These are phyloP conservation scores for Raphicerus campestris DNA, from an alignment of 2,113 vertebrate species.

Conservation along the genomic window DNA sequence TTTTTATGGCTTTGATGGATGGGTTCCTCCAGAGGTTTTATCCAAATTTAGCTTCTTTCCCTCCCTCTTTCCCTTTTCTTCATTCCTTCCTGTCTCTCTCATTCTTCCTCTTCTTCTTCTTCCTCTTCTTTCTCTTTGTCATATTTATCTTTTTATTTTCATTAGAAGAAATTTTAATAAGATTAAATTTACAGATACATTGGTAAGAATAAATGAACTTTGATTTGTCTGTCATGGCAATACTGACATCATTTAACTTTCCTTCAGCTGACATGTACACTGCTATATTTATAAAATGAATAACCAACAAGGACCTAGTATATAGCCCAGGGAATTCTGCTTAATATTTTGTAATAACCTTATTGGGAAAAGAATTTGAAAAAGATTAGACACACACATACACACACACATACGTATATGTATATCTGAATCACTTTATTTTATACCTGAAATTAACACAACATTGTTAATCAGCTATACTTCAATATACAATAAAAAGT, in stretches of 20 bases:
- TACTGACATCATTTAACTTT: neutral
- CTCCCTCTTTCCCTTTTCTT: neutral
- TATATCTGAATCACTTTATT: neutral
- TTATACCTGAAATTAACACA: neutral
- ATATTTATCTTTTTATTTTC: neutral
- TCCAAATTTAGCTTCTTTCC: neutral
- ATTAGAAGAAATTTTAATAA: neutral
- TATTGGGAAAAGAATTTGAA: neutral
- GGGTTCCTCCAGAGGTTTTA: neutral
- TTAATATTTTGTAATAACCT: neutral
- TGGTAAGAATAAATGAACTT: neutral
- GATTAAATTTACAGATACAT: neutral
- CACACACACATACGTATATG: no score
- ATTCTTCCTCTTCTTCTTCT: neutral
- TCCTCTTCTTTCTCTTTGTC: neutral
- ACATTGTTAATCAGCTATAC: neutral
- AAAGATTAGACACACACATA: neutral
- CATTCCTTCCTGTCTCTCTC: neutral
- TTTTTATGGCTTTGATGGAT: neutral
- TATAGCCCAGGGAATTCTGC: neutral
- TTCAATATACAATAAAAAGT: neutral
- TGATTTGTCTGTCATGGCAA: neutral
- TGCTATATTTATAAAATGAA: neutral
- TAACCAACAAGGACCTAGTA: neutral
- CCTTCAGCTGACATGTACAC: neutral